Conservation (phyloP, 2,797 vertebrate species). For the Spondyliosoma cantharus region DNA sequence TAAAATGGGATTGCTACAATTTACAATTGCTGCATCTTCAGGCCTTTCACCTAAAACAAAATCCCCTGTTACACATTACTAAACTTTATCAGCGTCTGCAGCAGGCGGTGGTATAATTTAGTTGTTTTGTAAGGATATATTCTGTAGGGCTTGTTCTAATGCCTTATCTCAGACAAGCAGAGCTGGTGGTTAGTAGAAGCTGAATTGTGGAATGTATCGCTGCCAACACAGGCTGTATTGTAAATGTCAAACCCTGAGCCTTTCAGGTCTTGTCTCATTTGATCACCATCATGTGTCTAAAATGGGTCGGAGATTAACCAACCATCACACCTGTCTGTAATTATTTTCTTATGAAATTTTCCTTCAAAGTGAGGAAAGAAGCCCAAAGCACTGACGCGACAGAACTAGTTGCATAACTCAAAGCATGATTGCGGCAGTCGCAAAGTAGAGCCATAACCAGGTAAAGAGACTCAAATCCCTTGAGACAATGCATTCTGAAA, state of each 20-base stretch:
- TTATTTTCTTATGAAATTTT: slow-evolving; percentile 16
- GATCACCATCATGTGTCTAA: slow-evolving; percentile 34
- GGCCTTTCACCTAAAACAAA: background rate
- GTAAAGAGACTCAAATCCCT: background rate
- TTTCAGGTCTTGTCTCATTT: slow-evolving; percentile 41
- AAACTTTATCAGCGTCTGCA: slow-evolving; percentile 32
- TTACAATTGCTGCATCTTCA: background rate
- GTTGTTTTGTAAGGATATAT: slow-evolving; percentile 28
- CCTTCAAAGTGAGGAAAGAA: background rate
- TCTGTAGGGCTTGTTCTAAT: background rate
- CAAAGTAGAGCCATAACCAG: background rate
- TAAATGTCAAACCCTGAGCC: slow-evolving; percentile 46
- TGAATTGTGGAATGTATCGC: slow-evolving; percentile 21
- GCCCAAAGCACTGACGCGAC: background rate
- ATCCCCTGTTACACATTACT: background rate
- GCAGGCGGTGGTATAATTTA: slow-evolving; percentile 10
- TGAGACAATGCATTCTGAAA: background rate
- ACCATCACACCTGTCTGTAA: slow-evolving; percentile 2
- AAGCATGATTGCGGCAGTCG: background rate
- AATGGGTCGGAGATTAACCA: slow-evolving; percentile 9
- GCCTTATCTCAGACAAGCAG: slow-evolving; percentile 60
- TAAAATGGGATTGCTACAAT: background rate
- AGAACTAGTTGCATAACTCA: slow-evolving; percentile 13
- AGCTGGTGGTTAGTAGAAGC: slow-evolving; percentile 18
- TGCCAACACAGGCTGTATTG: slow-evolving; percentile 35